phyloP scores from a whole-genome alignment of 2,113 vertebrate genomes.

The Myanophis thanlyinensis region DNA sequence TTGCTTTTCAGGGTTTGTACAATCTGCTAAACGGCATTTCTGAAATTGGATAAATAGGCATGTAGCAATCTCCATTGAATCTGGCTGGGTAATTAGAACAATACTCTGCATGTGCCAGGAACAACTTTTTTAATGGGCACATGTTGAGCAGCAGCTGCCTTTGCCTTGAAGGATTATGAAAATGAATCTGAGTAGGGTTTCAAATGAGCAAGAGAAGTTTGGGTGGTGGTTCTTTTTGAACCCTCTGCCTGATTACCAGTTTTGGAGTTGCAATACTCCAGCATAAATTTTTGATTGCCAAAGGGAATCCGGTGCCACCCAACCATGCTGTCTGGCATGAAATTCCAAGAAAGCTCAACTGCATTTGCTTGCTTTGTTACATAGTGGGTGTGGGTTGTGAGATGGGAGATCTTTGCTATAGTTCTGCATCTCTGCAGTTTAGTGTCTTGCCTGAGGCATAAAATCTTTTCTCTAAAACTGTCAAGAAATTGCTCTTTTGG shows the following conservation, averaged over 20 bases:
- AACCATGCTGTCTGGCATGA: background rate
- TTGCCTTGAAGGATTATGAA: too few relatives aligned
- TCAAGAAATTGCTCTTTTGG: background rate
- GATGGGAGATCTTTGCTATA: background rate
- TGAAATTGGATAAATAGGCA: background rate
- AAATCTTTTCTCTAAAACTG: background rate
- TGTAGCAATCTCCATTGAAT: background rate
- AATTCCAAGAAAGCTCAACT: accelerated
- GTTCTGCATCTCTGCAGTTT: background rate
- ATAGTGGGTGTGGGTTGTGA: background rate
- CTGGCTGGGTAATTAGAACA: background rate
- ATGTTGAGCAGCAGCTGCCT: background rate
- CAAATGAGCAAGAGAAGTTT: background rate
- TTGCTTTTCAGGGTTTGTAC: background rate
- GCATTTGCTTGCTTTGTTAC: background rate
- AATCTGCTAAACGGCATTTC: background rate
- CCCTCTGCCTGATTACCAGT: background rate
- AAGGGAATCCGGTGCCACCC: background rate
- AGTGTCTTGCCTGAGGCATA: background rate
- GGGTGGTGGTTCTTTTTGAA: background rate
- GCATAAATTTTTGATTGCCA: background rate
- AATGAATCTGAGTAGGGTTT: background rate
- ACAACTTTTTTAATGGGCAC: too few relatives aligned
- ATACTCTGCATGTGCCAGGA: background rate
- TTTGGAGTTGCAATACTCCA: background rate